phyloP scores from a whole-genome alignment of 2,888 invertebrate species.

The Dorcus parallelipipedus region DNA sequence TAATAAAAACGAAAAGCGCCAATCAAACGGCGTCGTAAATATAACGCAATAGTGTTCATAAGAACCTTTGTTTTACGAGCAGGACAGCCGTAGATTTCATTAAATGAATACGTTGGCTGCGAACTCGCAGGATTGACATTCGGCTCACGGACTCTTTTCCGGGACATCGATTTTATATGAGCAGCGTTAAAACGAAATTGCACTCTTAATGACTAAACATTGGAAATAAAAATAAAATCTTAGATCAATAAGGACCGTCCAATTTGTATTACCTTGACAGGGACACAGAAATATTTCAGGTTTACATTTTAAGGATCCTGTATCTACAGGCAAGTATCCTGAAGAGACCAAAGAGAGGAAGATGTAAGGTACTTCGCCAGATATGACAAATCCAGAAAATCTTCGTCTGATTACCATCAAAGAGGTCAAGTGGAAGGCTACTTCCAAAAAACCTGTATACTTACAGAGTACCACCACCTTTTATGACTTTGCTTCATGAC shows the following conservation, averaged over 20 bases:
- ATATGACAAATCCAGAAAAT: no score
- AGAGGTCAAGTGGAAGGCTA: no score
- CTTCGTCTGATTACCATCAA: no score
- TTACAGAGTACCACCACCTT: no score
- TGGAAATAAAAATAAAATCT: conserved; percentile 14
- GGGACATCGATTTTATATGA: conserved; percentile 36
- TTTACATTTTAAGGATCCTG: no score
- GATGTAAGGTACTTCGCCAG: no score
- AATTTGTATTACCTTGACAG: no score
- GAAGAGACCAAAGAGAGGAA: no score
- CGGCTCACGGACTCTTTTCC: conserved; percentile 23
- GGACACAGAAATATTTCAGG: no score
- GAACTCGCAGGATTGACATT: conserved; percentile 21
- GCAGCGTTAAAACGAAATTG: conserved; percentile 33
- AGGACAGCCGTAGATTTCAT: conserved; percentile 15
- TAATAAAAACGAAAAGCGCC: background rate
- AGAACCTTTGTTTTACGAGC: conserved; percentile 13
- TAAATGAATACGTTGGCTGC: conserved; percentile 2
- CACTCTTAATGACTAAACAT: conserved; percentile 27
- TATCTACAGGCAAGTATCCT: no score
- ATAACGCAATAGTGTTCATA: conserved; percentile 6
- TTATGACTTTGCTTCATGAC: no score
- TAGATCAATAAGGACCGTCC: background rate
- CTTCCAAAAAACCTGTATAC: no score
- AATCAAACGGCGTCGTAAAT: conserved; percentile 1